Evolutionary conservation across 2,797 vertebrate genomes (phyloP), one percentile per base, ranked within the genome.

Genomic region (Enteromius radiatus): DNA sequence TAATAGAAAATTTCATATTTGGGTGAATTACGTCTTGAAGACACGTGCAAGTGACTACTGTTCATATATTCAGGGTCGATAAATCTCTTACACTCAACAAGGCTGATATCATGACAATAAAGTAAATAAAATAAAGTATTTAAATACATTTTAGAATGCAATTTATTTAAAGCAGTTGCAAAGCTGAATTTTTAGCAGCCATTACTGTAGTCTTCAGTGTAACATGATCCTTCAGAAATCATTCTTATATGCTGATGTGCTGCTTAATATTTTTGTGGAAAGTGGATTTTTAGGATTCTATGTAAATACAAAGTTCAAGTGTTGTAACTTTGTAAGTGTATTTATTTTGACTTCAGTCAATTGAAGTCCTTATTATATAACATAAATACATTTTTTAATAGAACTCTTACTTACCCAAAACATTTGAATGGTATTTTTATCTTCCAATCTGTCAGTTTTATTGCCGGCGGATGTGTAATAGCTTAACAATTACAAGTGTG

Each of bases 401-500:
- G 26, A 28, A 61, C 23, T 1, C 52, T 61, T 61, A 54, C 54
- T 56, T 10, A 56, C 54, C 21, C 54, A 23, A 63, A 63, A 63
- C 59, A 19, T 33, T 33, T 17, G 1, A 63, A 31, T 31, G 59
- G 59, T 56, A 67, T 65, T 61, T 73, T 73, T 19, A 14, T 54
- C 17, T 47, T 38, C 12, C 4, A 6, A 74, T 69, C 70, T 69
- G 4, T 15, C 43, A 56, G 45, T 59, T 36, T 36, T 54, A 67
- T 54, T 59, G 17, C n/a, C 67, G 19, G 82, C 26, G 10, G 61
- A 54, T 41, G 26, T 38, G 15, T 61, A 49, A 52, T 75, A 31
- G 54, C 28, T 73, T 73, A 78, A 78, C 64, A 82, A 64, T 76
- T 84, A 52, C 36, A 78, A 83, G 49, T 75, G 38, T 17, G 19